Percentiles rank a stretch among this genome's conserved stretches.
phyloP scores from a whole-genome alignment of 2,888 invertebrate species.

The Ormyrus pomaceus region DNA sequence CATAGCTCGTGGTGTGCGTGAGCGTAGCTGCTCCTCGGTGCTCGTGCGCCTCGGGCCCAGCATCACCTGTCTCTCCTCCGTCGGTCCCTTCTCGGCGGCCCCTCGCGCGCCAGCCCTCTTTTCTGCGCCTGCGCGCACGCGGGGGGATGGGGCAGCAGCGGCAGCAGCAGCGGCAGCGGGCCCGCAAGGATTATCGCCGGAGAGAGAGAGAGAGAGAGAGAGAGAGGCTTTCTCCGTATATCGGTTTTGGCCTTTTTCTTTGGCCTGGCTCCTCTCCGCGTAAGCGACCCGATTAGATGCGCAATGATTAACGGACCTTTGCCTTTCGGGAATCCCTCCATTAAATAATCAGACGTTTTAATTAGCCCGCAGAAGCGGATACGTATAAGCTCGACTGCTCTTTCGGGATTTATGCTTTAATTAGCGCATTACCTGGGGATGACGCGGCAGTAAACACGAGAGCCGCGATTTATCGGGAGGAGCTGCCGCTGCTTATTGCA shows the following conservation, averaged over 20 bases:
- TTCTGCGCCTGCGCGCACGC: not conserved
- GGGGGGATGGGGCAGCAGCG: too few species aligned
- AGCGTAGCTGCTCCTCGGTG: conserved; percentile 29
- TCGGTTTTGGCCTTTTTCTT: conserved; percentile 21
- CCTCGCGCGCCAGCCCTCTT: conserved; percentile 41
- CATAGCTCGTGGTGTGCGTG: conserved; percentile 38
- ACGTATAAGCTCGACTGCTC: not conserved
- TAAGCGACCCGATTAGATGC: conserved; percentile 38
- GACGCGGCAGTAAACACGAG: not conserved
- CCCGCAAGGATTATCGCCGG: too few species aligned
- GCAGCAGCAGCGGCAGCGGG: too few species aligned
- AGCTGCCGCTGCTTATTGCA: too few species aligned
- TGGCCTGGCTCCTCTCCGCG: not conserved
- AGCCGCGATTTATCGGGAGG: not conserved
- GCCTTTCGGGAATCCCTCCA: conserved; percentile 22
- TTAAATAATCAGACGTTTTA: conserved; percentile 45
- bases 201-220: too few species aligned
- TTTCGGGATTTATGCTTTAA: conserved; percentile 31
- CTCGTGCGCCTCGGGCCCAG: conserved; percentile 65
- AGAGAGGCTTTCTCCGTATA: too few species aligned
- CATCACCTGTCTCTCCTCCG: conserved; percentile 74
- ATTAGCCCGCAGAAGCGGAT: conserved; percentile 24
- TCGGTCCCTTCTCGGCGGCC: conserved; percentile 41
- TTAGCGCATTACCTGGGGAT: not conserved
- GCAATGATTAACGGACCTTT: conserved; percentile 43